Conservation (phyloP, 2,888 invertebrate species). For the Sepiola atlantica region DNA sequence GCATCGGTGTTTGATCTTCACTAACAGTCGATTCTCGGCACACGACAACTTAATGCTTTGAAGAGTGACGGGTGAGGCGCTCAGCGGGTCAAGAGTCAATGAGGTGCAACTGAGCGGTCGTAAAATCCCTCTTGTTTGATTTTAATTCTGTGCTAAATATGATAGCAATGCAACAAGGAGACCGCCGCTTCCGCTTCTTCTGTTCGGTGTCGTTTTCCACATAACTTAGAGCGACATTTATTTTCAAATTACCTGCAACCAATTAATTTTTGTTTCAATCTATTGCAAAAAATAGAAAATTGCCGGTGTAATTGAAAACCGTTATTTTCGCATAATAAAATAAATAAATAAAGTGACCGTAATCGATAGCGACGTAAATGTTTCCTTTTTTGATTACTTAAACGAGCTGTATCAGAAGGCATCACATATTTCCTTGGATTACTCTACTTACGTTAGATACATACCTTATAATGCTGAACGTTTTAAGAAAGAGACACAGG, state of each 20-base stretch:
- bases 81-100: slow-evolving; percentile 1
- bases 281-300: background rate
- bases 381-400: too few relatives aligned
- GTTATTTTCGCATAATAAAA: too few relatives aligned
- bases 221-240: background rate
- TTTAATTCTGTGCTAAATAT: background rate
- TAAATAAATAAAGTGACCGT: too few relatives aligned
- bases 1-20: slow-evolving; percentile 15
- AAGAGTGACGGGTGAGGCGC: background rate
- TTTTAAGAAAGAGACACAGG: too few relatives aligned
- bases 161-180: background rate
- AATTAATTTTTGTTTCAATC: background rate
- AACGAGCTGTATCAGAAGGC: too few relatives aligned
- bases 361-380: too few relatives aligned
- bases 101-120: background rate
- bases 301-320: background rate
- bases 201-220: background rate
- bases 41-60: background rate
- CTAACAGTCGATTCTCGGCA: background rate
- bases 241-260: background rate
- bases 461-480: too few relatives aligned
- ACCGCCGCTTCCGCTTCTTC: background rate
- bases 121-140: background rate
- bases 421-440: too few relatives aligned
- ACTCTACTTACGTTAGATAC: too few relatives aligned